Conservation (phyloP, 2,888 invertebrate species). For the Drosophila villosipedis region DNA sequence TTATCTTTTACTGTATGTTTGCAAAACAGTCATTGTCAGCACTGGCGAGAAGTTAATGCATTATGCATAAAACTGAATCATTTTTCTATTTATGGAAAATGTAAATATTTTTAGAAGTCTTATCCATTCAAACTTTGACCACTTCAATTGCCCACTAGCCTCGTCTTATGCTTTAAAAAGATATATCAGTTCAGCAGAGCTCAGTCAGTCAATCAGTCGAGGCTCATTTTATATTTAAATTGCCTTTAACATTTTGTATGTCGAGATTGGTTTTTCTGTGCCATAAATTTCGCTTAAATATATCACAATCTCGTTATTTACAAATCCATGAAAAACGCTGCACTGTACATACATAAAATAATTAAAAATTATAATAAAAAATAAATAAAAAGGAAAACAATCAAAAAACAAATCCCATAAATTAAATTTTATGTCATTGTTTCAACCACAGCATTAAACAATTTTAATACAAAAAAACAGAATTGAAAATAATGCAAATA, state of each 20-base stretch:
- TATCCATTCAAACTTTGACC: background rate
- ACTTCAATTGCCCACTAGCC: background rate
- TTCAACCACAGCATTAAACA: conserved; percentile 39
- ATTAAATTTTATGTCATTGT: conserved; percentile 62
- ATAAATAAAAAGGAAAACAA: conserved; percentile 49
- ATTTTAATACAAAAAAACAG: conserved; percentile 6
- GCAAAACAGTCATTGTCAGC: conserved; percentile 40
- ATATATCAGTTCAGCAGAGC: background rate
- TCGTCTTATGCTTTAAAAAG: background rate
- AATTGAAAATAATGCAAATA: conserved; percentile 24
- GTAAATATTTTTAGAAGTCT: too few species aligned
- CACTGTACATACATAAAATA: conserved; percentile 42
- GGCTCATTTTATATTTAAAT: background rate
- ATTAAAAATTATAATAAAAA: conserved; percentile 65
- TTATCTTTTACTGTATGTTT: background rate
- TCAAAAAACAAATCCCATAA: conserved; percentile 70
- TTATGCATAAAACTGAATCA: conserved; percentile 31
- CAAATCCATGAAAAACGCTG: conserved; percentile 25
- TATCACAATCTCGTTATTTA: conserved; percentile 54
- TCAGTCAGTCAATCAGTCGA: background rate
- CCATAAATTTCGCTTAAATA: conserved; percentile 51
- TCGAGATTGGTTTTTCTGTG: conserved; percentile 24
- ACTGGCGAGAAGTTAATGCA: conserved; percentile 50
- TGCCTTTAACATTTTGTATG: background rate
- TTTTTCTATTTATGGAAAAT: background rate